Evolutionary conservation across 2,113 vertebrate species (phyloP), one percentile per base, ranked within the genome.

Genomic region (Syngnathus scovelli): DNA sequence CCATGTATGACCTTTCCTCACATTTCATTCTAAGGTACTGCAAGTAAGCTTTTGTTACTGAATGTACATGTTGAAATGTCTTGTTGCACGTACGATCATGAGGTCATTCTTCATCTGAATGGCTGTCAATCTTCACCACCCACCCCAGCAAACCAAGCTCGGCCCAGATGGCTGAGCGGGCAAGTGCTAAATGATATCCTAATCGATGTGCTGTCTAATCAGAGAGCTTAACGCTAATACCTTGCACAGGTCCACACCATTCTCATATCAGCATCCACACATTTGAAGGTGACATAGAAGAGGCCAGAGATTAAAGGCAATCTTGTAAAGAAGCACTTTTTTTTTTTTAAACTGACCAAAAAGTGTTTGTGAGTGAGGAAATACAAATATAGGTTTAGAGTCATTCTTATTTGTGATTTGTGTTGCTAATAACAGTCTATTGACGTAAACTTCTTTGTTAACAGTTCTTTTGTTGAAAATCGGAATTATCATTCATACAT

Each of bases 181-280:
- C 82, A 83, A 79, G 85, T 77, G 79, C 75, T 80, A 88, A 90
- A 80, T 86, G 88, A 91, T 86, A 82, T 87, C 85, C 77, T 81
- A 90, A 92, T 92, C 88, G 81, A 92, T 91, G 85, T 77, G 68
- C 58, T 71, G 85, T 85, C 86, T 89, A 91, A 90, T 90, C 90
- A 90, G 84, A 65, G 86, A 89, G 91, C 91, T 92, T 91, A 91
- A 81, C 88, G 88, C 86, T 90, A 90, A 91, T 89, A 90, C 89
- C 86, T 75, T 83, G 80, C 85, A 89, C 90, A 90, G 89, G 85
- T 90, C 86, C 87, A 90, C 89, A 89, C 90, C 89, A 91, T 92
- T 92, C 90, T 90, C 88, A 91, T 89, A 90, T 90, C 91, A 90
- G 89, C 70, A 76, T 79, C 75, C 72, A 76, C 85, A 90, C 78